phyloP scores from a whole-genome alignment of 2,888 invertebrate genomes.

The Latheticus oryzae region DNA sequence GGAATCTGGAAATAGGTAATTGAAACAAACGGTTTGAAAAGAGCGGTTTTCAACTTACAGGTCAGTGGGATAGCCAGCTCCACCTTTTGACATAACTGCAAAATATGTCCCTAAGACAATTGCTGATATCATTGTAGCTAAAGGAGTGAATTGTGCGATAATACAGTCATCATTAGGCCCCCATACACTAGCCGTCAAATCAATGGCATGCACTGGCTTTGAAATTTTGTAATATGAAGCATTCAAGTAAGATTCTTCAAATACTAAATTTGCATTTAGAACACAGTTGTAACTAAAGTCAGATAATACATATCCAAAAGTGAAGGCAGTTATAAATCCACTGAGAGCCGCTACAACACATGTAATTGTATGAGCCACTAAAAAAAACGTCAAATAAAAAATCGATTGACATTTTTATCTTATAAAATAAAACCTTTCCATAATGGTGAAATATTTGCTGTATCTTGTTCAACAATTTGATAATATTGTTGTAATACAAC shows the following conservation, averaged over 20 bases:
- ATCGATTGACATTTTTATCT: too few relatives aligned
- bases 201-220: not conserved
- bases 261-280: conserved; percentile 25
- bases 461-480: conserved; percentile 27
- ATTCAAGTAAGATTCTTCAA: conserved; percentile 11
- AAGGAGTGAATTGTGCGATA: conserved; percentile 32
- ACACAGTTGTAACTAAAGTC: conserved; percentile 31
- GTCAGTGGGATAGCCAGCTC: conserved; percentile 26
- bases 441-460: conserved; percentile 4
- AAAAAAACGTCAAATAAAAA: too few relatives aligned
- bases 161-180: conserved; percentile 11
- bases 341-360: conserved; percentile 14
- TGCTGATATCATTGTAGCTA: conserved; percentile 23
- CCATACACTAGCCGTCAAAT: conserved; percentile 24
- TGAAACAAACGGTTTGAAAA: not conserved
- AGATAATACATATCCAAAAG: conserved; percentile 7
- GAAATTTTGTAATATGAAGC: not conserved
- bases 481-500: conserved; percentile 35
- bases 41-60: conserved; percentile 28
- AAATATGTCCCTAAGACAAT: conserved; percentile 33
- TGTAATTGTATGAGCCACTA: conserved; percentile 15
- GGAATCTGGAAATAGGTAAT: conserved; percentile 19
- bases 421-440: too few relatives aligned
- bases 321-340: conserved; percentile 27
- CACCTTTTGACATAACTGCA: conserved; percentile 33